A percentile compares a stretch with the other conserved stretches of the same genome.
These are phyloP conservation scores for Menidia beryllina DNA, from an alignment of 2,113 vertebrate genomes.

Conservation along the genomic window DNA sequence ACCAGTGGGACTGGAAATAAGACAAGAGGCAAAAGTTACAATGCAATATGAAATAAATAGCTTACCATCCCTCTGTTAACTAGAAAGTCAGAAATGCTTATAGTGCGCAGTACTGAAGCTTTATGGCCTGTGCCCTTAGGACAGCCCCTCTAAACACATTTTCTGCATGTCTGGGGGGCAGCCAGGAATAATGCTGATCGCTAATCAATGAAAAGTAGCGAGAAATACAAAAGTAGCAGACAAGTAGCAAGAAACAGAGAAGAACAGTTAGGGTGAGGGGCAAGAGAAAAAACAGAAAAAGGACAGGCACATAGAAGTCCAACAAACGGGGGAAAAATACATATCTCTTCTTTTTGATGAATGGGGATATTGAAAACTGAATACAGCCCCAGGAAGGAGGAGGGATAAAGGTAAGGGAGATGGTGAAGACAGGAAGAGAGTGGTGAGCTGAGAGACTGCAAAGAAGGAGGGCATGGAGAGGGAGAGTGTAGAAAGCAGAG, in stretches of 20 bases:
- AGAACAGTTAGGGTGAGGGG: conserved; percentile 48
- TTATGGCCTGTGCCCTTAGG: conserved; percentile 5
- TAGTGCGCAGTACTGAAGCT: conserved; percentile 5
- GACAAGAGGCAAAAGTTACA: not conserved
- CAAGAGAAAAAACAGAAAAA: conserved; percentile 50
- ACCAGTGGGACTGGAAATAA: conserved; percentile 87
- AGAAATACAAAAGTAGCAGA: conserved; percentile 43
- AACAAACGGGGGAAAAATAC: conserved; percentile 51
- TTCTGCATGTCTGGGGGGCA: conserved; percentile 32
- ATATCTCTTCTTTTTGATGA: conserved; percentile 65
- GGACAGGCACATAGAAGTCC: conserved; percentile 40
- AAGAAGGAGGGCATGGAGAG: conserved; percentile 10
- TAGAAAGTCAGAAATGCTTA: conserved; percentile 28
- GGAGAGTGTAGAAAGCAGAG: conserved; percentile 14
- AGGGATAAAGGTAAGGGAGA: conserved; percentile 18
- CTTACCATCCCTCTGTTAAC: not conserved
- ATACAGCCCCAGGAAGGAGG: conserved; percentile 30
- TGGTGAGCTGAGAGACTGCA: conserved; percentile 24
- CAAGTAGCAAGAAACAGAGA: conserved; percentile 50
- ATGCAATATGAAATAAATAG: conserved; percentile 1
- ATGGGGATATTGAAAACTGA: conserved; percentile 61
- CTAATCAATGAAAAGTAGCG: conserved; percentile 58
- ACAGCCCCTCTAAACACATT: conserved; percentile 44
- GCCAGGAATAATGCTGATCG: conserved; percentile 42
- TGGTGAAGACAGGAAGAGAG: conserved; percentile 25